Conservation (phyloP, 2,888 invertebrate genomes). For the Pyrrhosoma nymphula region DNA sequence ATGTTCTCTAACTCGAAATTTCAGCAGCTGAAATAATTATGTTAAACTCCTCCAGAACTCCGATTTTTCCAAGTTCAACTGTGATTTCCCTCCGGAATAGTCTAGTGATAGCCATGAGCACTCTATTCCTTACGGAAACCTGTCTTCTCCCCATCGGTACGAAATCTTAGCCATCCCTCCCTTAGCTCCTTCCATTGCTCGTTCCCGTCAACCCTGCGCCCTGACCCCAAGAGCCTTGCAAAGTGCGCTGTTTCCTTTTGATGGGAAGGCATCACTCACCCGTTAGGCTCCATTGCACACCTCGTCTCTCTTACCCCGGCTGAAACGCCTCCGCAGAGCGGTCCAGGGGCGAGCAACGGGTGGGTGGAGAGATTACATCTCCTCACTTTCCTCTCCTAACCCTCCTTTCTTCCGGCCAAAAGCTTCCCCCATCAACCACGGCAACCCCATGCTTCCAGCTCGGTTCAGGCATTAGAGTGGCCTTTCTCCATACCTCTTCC, state of each 20-base stretch:
- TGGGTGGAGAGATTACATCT: background rate
- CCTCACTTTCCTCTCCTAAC: background rate
- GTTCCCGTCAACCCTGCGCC: background rate
- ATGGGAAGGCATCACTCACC: slow-evolving; percentile 6
- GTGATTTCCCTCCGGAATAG: no score
- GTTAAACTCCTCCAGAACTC: no score
- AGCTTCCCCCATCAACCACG: background rate
- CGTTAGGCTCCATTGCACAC: background rate
- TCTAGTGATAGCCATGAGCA: no score
- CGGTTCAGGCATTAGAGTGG: no score
- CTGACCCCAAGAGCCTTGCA: background rate
- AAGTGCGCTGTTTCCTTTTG: background rate
- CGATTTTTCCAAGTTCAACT: no score
- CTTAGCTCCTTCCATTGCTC: background rate
- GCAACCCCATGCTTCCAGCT: background rate
- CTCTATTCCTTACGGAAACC: background rate
- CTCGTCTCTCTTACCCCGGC: background rate
- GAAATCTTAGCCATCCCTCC: background rate
- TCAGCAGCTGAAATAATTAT: no score
- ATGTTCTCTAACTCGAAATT: no score
- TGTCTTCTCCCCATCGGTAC: background rate
- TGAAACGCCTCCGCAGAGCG: background rate
- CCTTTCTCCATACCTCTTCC: background rate
- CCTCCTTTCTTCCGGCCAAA: background rate
- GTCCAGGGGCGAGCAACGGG: background rate